Evolutionary conservation across 1,140 invertebrate genomes (phyloP).

Genomic region (Heliothis subflexa): DNA sequence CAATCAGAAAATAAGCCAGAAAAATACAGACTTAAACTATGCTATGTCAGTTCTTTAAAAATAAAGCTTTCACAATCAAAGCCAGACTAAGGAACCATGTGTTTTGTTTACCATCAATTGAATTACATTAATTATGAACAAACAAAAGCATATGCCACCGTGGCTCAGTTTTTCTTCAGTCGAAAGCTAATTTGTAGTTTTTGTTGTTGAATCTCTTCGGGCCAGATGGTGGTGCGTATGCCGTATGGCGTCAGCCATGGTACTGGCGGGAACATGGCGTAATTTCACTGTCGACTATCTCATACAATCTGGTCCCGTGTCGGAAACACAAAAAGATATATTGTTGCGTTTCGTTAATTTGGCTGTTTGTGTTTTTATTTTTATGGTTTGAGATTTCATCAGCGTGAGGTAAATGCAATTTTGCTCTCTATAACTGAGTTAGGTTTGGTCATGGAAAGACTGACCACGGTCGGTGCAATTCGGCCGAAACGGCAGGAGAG

Average conservation of each 20-base stretch:
- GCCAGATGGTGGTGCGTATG: conserved; percentile 74
- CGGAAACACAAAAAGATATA: conserved; percentile 58
- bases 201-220: conserved; percentile 69
- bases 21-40: no score
- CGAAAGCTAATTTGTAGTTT: conserved; percentile 73
- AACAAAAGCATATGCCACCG: conserved; percentile 78
- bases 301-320: conserved; percentile 65
- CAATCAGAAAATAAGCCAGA: no score
- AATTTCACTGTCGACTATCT: conserved; percentile 79
- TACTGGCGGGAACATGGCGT: conserved; percentile 61
- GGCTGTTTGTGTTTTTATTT: not conserved
- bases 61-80: not conserved
- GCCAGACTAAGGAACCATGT: conserved; percentile 16
- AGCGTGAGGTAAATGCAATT: not conserved
- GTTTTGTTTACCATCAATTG: conserved; percentile 53
- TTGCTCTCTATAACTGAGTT: not conserved
- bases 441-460: no score
- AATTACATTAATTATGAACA: conserved; percentile 70
- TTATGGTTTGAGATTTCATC: not conserved
- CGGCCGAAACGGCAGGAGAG: no score
- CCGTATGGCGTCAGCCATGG: conserved; percentile 71
- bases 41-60: not conserved
- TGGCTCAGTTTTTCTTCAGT: conserved; percentile 65
- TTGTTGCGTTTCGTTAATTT: conserved; percentile 12
- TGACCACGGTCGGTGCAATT: no score